phyloP scores from a whole-genome alignment of 2,888 invertebrate genomes.

The Liopterus haemorrhoidalis region DNA sequence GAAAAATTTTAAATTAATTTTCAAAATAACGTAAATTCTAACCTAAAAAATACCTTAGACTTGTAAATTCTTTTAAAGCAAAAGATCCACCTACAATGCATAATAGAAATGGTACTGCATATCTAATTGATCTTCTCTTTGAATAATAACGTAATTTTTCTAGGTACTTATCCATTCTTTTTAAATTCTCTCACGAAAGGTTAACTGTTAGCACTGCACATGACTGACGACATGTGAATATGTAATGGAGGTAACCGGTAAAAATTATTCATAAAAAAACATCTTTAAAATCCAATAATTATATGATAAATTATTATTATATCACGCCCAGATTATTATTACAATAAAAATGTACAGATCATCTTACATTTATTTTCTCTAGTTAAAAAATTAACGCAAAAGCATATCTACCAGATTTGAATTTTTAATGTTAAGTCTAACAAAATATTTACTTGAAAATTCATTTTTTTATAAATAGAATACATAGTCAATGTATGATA shows the following conservation, averaged over 20 bases:
- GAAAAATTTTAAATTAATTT: conserved; percentile 11
- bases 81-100: conserved; percentile 73
- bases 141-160: conserved; percentile 11
- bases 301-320: no score
- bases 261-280: no score
- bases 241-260: no score
- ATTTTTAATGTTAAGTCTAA: conserved; percentile 17
- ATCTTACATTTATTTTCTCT: conserved; percentile 21
- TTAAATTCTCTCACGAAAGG: no score
- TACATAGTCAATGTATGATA: no score
- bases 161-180: conserved; percentile 3
- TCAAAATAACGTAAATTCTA: conserved; percentile 9
- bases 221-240: no score
- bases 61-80: conserved; percentile 67
- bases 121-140: conserved; percentile 47
- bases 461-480: conserved; percentile 19
- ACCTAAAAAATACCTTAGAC: conserved; percentile 54
- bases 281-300: no score
- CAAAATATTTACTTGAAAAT: conserved; percentile 17
- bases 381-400: conserved; percentile 21
- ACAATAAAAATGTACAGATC: conserved; percentile 25
- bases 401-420: conserved; percentile 20
- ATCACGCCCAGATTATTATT: conserved; percentile 24
- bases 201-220: no score
- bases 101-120: conserved; percentile 67